Conservation (phyloP, 1,140 invertebrate genomes). For the Adelges cooleyi region DNA sequence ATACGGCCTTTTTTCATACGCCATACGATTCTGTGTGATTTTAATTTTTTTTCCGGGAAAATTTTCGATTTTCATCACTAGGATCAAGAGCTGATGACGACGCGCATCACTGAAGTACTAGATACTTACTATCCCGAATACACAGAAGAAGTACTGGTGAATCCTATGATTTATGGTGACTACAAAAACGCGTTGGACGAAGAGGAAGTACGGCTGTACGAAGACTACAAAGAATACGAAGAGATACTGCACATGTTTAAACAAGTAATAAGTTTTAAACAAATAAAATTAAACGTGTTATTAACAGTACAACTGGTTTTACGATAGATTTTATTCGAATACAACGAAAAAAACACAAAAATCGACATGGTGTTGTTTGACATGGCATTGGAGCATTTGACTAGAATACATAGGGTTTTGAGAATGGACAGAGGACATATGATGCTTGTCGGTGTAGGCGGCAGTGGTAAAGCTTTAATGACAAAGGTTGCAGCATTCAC, state of each 20-base stretch:
- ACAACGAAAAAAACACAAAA: conserved; percentile 55
- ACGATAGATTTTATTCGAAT: conserved; percentile 68
- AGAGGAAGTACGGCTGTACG: conserved; percentile 64
- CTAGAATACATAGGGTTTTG: conserved; percentile 66
- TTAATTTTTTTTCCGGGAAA: not conserved
- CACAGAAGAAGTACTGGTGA: conserved; percentile 55
- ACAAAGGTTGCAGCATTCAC: conserved; percentile 60
- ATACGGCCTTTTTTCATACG: not conserved
- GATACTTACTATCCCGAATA: conserved; percentile 39
- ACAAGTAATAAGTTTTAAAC: conserved; percentile 47
- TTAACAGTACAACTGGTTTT: not conserved
- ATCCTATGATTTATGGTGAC: conserved; percentile 78
- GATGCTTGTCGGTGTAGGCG: conserved; percentile 72
- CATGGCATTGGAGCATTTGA: conserved; percentile 79
- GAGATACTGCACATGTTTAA: conserved; percentile 70
- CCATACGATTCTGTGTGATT: not conserved
- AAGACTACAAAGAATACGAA: conserved; percentile 78
- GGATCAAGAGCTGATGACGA: not conserved
- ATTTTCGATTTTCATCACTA: not conserved
- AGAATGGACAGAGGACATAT: conserved; percentile 73
- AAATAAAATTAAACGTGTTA: not conserved
- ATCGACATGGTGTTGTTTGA: conserved; percentile 77
- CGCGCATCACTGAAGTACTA: not conserved
- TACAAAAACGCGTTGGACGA: conserved; percentile 71
- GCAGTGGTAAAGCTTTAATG: conserved; percentile 68